Evolutionary conservation across 2,113 vertebrate species (phyloP).

Genomic region (Stegostoma tigrinum): DNA sequence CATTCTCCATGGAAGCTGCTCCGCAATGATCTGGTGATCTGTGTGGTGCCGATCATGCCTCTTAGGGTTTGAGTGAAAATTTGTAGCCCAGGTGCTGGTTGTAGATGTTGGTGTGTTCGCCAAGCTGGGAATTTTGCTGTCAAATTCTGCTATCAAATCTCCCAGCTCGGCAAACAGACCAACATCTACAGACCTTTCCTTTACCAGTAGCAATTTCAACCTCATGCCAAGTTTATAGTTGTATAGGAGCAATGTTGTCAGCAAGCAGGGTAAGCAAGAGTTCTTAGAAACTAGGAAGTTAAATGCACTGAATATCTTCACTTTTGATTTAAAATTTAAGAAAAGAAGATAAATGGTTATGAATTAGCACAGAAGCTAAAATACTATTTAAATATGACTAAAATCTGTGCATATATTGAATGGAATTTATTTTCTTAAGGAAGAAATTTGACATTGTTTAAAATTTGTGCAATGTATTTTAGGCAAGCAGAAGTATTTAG

Average conservation of each 20-base stretch:
- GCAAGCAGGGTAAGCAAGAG: background rate
- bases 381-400: too few species aligned
- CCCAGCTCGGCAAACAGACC: too few species aligned
- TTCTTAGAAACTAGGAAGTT: background rate
- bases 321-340: background rate
- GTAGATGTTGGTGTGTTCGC: too few species aligned
- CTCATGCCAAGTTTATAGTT: background rate
- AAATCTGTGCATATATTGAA: too few species aligned
- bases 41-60: too few species aligned
- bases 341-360: background rate
- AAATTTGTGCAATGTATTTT: background rate
- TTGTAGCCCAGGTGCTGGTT: too few species aligned
- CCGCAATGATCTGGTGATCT: background rate
- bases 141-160: too few species aligned
- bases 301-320: background rate
- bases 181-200: background rate
- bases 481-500: too few species aligned
- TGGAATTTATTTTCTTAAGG: background rate
- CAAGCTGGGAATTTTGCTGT: too few species aligned
- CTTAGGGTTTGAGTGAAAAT: too few species aligned
- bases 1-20: background rate
- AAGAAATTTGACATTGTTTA: background rate
- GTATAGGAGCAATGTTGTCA: background rate
- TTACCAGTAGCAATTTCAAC: background rate
- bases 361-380: too few species aligned